Conservation (phyloP, 2,113 vertebrate genomes). For the Hypocryptadius cinnamomeus region DNA sequence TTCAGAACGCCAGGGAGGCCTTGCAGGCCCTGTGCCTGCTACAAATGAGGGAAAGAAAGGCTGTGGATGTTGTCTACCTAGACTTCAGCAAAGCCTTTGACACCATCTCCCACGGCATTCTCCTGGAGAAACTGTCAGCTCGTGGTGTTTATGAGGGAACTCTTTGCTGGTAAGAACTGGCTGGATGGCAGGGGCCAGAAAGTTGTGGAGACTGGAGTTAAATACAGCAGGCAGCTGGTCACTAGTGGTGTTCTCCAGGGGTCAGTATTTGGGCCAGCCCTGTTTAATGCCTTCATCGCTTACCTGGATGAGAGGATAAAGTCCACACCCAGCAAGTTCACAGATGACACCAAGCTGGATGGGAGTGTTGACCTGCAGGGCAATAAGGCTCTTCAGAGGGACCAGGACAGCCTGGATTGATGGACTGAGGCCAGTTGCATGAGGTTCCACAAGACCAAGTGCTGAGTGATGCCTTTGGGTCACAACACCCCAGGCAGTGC, state of each 20-base stretch:
- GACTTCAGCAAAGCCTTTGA: background rate
- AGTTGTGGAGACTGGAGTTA: background rate
- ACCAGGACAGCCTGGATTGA: background rate
- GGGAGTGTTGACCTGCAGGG: background rate
- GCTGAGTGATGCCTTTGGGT: background rate
- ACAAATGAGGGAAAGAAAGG: too few relatives aligned
- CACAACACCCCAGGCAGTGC: background rate
- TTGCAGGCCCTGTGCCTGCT: too few relatives aligned
- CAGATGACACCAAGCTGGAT: background rate
- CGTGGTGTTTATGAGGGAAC: background rate
- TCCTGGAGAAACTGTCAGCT: background rate
- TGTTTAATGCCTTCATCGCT: background rate
- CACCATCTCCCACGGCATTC: background rate
- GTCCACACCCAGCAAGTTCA: background rate
- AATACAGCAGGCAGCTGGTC: background rate
- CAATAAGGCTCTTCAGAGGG: background rate
- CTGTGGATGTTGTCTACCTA: background rate
- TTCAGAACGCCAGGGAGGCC: too few relatives aligned
- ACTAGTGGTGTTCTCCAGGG: background rate
- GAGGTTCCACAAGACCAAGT: background rate
- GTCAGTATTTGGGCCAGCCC: background rate
- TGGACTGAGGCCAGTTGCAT: rapidly evolving
- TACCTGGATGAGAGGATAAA: background rate
- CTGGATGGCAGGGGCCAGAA: background rate
- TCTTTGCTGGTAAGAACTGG: background rate